These are phyloP conservation scores for Dicranocentrus wangi DNA, from an alignment of 2,888 invertebrate genomes.

Conservation along the genomic window DNA sequence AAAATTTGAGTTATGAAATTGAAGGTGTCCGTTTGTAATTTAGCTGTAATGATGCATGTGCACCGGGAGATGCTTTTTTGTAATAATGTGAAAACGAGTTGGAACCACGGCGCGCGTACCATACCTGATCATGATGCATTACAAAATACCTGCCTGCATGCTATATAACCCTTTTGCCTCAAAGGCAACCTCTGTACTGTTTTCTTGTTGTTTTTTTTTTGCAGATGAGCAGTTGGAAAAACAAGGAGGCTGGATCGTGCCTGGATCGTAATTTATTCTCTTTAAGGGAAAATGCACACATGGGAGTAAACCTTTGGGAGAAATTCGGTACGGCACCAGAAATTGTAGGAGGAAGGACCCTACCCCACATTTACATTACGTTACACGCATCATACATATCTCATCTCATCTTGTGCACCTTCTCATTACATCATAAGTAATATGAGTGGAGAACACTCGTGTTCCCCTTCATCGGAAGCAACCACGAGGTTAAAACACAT, in stretches of 20 bases:
- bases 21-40: conserved; percentile 65
- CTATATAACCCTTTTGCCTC: conserved; percentile 9
- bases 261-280: conserved; percentile 47
- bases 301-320: conserved; percentile 33
- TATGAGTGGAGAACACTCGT: conserved; percentile 18
- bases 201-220: conserved; percentile 50
- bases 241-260: conserved; percentile 47
- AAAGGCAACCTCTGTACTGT: not conserved
- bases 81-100: conserved; percentile 45
- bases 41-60: conserved; percentile 61
- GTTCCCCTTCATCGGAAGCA: conserved; percentile 25
- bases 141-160: conserved; percentile 25
- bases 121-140: conserved; percentile 36
- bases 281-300: conserved; percentile 57
- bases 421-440: conserved; percentile 49
- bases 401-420: conserved; percentile 22
- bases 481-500: conserved; percentile 34
- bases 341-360: not conserved
- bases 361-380: not conserved
- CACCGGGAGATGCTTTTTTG: conserved; percentile 34
- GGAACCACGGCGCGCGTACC: conserved; percentile 39
- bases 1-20: conserved; percentile 60
- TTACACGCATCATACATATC: conserved; percentile 1
- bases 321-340: conserved; percentile 38
- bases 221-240: conserved; percentile 29